A percentile compares a stretch with the other conserved stretches of the same genome.
phyloP scores from a whole-genome alignment of 1,140 invertebrate genomes.

The Tetramorium parvispinum region DNA sequence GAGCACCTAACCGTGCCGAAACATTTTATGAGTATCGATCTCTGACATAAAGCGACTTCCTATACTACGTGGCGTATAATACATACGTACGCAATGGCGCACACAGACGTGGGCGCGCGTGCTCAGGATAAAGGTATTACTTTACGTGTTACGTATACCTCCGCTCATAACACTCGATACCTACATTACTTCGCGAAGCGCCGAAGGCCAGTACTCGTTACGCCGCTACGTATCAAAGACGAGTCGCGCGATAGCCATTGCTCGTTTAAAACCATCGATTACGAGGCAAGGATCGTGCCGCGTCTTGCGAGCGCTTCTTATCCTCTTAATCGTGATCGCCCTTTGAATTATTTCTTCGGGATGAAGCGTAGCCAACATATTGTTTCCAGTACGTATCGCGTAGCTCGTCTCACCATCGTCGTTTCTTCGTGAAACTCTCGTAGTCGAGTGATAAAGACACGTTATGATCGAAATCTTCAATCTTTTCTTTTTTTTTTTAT shows the following conservation, averaged over 20 bases:
- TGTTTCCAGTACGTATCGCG: slow-evolving; percentile 49
- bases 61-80: slow-evolving; percentile 50
- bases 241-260: slow-evolving; percentile 58
- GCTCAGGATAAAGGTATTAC: slow-evolving; percentile 64
- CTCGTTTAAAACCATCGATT: slow-evolving; percentile 48
- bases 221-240: slow-evolving; percentile 42
- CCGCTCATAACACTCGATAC: slow-evolving; percentile 61
- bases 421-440: background rate
- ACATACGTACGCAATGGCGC: slow-evolving; percentile 35
- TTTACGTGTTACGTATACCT: slow-evolving; percentile 61
- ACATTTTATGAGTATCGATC: slow-evolving; percentile 77
- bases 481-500: background rate
- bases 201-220: slow-evolving; percentile 56
- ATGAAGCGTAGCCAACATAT: slow-evolving; percentile 30
- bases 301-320: slow-evolving; percentile 31
- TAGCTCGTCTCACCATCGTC: background rate
- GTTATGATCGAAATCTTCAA: background rate
- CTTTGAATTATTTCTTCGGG: slow-evolving; percentile 57
- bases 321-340: slow-evolving; percentile 53
- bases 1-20: slow-evolving; percentile 72
- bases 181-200: slow-evolving; percentile 55
- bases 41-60: slow-evolving; percentile 69
- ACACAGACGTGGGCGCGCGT: slow-evolving; percentile 12
- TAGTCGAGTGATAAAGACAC: background rate
- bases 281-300: slow-evolving; percentile 47